Evolutionary conservation across 2,888 invertebrate species (phyloP), one percentile per base, ranked within the genome.

Genomic region (Leptogaster cylindrica): DNA sequence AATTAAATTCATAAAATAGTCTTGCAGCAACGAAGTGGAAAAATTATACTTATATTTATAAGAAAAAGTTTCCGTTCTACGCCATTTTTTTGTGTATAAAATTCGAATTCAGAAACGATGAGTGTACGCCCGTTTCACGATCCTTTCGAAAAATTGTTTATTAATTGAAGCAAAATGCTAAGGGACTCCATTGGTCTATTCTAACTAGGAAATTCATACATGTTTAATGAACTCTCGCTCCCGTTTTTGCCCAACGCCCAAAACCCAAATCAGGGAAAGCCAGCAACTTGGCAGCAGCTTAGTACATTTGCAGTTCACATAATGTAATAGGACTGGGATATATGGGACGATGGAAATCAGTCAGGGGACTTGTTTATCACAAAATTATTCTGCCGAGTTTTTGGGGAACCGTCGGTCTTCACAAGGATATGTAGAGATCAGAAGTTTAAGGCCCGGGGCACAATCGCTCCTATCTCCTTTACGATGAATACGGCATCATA

Each of bases 1-100:
- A 58, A 58, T 58, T 58, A 58, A 39, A 58, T 58, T 58, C 58
- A 39, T 58, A 58, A 58, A 58, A 41, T 41, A 58, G 41, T 58
- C 14, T 25, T 25, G 23, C 41, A 58, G 25, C 20, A 23, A 39
- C 23, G 23, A 58, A 25, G 16, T n/a, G 25, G 14, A 58, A 36
- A 58, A 58, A 23, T 58, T 58, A 23, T 12, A 36, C 18, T 58
- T 58, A 58, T 41, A 12, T 23, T n/a, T n/a, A n/a, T n/a, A n/a
- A n/a, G n/a, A 58, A 58, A 25, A 18, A 7, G 8, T 20, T 2
- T 14, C 39, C 25, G 5, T 58, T 14, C 46, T 46, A 7, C 12
- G 5, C 6, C 7, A 23, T n/a, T n/a, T n/a, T n/a, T n/a, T n/a
- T n/a, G n/a, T n/a, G n/a, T n/a, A n/a, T n/a, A n/a, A n/a, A n/a